These are phyloP conservation scores for Pseudoatta argentina DNA, from an alignment of 1,140 invertebrate species.

Conservation along the genomic window DNA sequence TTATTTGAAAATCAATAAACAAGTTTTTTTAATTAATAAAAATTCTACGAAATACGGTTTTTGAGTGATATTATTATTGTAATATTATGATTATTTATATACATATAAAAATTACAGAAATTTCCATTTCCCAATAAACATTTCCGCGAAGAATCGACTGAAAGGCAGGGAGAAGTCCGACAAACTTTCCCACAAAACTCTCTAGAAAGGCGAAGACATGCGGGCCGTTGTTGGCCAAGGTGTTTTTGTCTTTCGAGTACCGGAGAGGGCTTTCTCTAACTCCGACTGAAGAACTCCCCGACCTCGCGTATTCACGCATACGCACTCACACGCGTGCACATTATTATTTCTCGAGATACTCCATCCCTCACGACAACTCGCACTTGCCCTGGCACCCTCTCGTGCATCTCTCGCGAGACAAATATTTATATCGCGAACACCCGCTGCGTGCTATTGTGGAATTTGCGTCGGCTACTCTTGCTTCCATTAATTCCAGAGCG, in stretches of 20 bases:
- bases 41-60: conserved; percentile 50
- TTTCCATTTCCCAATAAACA: conserved; percentile 10
- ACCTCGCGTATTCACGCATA: conserved; percentile 67
- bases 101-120: not conserved
- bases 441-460: conserved; percentile 80
- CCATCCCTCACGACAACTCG: conserved; percentile 68
- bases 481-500: conserved; percentile 64
- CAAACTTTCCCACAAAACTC: conserved; percentile 78
- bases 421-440: conserved; percentile 84
- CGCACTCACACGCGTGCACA: conserved; percentile 45
- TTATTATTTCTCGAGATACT: conserved; percentile 63
- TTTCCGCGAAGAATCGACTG: not conserved
- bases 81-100: not conserved
- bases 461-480: conserved; percentile 63
- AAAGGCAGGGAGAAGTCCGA: not conserved
- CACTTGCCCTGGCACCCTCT: conserved; percentile 68
- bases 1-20: too few species aligned
- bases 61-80: not conserved
- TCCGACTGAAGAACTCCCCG: conserved; percentile 64
- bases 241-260: conserved; percentile 77
- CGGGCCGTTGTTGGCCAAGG: conserved; percentile 76
- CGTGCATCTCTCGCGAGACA: conserved; percentile 74
- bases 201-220: conserved; percentile 76
- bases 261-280: conserved; percentile 70
- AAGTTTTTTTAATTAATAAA: too few species aligned